Conservation (phyloP, 1,140 invertebrate genomes). For the Drosophila kanapiae region DNA sequence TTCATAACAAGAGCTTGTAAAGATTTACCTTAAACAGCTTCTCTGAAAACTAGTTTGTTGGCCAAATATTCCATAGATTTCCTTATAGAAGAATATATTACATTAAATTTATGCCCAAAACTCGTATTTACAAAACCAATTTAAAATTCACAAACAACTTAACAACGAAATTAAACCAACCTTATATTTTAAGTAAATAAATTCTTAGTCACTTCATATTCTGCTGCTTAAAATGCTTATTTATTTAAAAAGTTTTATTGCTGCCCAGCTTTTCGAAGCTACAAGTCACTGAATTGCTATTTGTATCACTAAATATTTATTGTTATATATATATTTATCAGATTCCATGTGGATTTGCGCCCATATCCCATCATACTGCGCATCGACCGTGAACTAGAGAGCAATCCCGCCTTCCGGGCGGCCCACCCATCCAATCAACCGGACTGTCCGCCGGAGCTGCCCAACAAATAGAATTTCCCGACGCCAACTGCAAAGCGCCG, state of each 20-base stretch:
- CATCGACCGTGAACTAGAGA: conserved; percentile 94
- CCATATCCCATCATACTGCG: conserved; percentile 95
- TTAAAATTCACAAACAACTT: neutral
- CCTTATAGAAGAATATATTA: neutral
- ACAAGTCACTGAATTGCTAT: too few species aligned
- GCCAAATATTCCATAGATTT: neutral
- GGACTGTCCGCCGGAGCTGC: conserved; percentile 94
- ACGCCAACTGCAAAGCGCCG: conserved; percentile 84
- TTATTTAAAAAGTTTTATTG: too few species aligned
- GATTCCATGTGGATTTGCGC: conserved; percentile 96
- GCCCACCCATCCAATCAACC: conserved; percentile 95
- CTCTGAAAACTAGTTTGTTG: neutral
- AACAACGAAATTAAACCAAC: too few species aligned
- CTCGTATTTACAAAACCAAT: neutral
- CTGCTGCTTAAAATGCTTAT: too few species aligned
- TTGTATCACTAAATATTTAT: neutral
- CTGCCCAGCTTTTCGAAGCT: too few species aligned
- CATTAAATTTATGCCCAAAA: neutral
- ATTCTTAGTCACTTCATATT: too few species aligned
- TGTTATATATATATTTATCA: conserved; percentile 68
- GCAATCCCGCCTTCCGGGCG: conserved; percentile 94
- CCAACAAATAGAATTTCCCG: conserved; percentile 88
- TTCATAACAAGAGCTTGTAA: neutral
- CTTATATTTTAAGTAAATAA: too few species aligned
- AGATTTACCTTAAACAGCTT: neutral